These are phyloP conservation scores for Heterodera filipjevi DNA, from an alignment of 2,888 invertebrate genomes.

Conservation along the genomic window DNA sequence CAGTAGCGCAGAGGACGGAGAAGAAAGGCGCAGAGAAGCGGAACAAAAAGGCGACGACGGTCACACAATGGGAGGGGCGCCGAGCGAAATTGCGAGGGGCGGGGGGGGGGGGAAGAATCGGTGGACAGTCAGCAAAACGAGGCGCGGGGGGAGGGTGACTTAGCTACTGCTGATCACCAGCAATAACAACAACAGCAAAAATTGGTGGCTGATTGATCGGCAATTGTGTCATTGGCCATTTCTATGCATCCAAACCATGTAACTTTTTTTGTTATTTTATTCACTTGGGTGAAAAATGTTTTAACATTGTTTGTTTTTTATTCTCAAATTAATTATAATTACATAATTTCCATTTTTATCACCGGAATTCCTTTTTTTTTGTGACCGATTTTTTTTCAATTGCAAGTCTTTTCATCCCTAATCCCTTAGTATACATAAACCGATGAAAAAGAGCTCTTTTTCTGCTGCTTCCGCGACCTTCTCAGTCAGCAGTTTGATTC, in stretches of 20 bases:
- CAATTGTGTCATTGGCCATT: too few species aligned
- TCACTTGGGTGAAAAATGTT: neutral
- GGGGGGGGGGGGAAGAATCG: neutral
- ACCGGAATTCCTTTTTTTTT: neutral
- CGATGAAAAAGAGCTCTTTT: neutral
- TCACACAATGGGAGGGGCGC: neutral
- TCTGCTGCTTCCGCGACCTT: neutral
- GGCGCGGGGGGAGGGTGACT: neutral
- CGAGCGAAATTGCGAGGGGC: too few species aligned
- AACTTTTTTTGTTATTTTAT: too few species aligned
- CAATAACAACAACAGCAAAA: slow-evolving; percentile 6
- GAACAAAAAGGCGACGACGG: neutral
- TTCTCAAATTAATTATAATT: neutral
- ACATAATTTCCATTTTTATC: neutral
- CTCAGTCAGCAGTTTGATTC: neutral
- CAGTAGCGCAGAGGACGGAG: too few species aligned
- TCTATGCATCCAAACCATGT: too few species aligned
- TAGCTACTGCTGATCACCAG: neutral
- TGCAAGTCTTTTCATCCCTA: too few species aligned
- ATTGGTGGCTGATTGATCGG: neutral
- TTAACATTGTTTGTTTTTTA: neutral
- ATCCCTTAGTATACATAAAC: too few species aligned
- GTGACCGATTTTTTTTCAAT: neutral
- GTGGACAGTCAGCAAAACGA: neutral
- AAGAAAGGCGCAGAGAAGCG: neutral